phyloP scores from a whole-genome alignment of 2,113 vertebrate genomes.

The Odocoileus hemionus region DNA sequence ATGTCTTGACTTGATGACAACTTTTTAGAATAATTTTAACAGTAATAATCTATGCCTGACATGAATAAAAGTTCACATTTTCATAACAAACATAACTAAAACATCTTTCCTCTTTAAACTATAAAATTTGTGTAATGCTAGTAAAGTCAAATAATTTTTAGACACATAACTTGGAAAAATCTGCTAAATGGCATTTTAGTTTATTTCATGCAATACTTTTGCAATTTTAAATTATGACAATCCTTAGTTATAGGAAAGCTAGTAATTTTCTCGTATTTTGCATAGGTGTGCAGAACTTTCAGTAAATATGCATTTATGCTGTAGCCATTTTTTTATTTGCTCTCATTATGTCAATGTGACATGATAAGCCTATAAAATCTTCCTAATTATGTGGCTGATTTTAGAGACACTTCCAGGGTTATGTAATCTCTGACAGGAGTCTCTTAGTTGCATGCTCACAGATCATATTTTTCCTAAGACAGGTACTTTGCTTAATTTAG shows the following conservation, averaged over 20 bases:
- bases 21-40: conserved; percentile 18
- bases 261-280: conserved; percentile 66
- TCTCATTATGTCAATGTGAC: conserved; percentile 68
- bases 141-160: conserved; percentile 33
- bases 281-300: conserved; percentile 29
- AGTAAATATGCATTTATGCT: conserved; percentile 38
- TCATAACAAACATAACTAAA: conserved; percentile 10
- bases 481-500: conserved; percentile 54
- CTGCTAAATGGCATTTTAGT: conserved; percentile 25
- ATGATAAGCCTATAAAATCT: conserved; percentile 57
- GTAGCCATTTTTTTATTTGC: conserved; percentile 29
- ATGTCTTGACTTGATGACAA: background rate
- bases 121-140: conserved; percentile 33
- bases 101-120: background rate
- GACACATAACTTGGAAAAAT: conserved; percentile 9
- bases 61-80: conserved; percentile 1
- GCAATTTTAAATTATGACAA: conserved; percentile 43
- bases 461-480: conserved; percentile 27
- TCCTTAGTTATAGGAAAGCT: conserved; percentile 48
- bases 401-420: conserved; percentile 44
- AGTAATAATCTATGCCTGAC: background rate
- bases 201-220: conserved; percentile 37
- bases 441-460: conserved; percentile 43
- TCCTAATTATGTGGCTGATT: conserved; percentile 24
- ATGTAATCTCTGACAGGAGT: conserved; percentile 39